Percentiles rank a stretch among this genome's conserved stretches.
Conservation (phyloP, 2,888 invertebrate species). For the Rhagium mordax region DNA sequence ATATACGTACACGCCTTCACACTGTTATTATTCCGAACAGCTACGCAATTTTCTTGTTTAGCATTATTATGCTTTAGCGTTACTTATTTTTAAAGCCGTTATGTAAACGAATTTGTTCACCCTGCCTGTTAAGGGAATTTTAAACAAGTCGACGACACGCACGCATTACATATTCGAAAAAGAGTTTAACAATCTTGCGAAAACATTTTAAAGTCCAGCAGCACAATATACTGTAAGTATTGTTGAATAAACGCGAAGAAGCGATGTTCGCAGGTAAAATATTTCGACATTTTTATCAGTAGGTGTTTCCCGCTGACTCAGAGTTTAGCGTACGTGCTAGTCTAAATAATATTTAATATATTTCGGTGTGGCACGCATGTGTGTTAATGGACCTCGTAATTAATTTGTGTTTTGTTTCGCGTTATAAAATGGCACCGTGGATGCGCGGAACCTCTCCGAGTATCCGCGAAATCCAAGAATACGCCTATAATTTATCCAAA, state of each 20-base stretch:
- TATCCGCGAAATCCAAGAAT: neutral
- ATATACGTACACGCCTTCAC: conserved; percentile 46
- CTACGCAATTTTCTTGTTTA: conserved; percentile 14
- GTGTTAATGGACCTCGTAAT: neutral
- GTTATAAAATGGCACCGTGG: neutral
- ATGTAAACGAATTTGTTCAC: neutral
- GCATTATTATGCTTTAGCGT: conserved; percentile 16
- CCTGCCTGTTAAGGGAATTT: neutral
- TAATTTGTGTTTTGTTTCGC: neutral
- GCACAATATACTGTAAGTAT: too few relatives aligned
- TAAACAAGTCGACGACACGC: neutral
- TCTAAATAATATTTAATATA: too few relatives aligned
- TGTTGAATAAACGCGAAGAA: too few relatives aligned
- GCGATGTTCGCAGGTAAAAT: too few relatives aligned
- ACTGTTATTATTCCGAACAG: conserved; percentile 48
- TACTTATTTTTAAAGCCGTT: neutral
- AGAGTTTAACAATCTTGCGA: too few relatives aligned
- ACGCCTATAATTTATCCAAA: neutral
- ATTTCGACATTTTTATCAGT: too few relatives aligned
- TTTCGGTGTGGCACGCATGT: too few relatives aligned
- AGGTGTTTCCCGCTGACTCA: too few relatives aligned
- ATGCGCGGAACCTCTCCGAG: neutral
- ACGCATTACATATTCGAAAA: neutral
- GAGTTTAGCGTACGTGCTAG: too few relatives aligned
- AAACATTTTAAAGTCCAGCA: too few relatives aligned